phyloP scores from a whole-genome alignment of 2,888 invertebrate species.

The Eilema sororculum region DNA sequence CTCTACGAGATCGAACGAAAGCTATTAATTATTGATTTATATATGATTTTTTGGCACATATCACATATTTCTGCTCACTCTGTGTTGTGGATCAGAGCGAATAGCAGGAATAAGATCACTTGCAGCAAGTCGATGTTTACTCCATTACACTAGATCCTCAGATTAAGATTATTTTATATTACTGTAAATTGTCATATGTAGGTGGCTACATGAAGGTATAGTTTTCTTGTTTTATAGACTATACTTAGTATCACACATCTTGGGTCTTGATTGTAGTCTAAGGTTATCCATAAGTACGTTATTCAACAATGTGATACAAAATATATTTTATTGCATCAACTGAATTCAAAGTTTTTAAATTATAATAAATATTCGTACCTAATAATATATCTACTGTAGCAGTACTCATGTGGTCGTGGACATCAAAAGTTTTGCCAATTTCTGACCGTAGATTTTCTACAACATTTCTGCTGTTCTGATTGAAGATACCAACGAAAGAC shows the following conservation, averaged over 20 bases:
- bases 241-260: no score
- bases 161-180: no score
- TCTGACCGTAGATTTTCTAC: constrained; percentile 89
- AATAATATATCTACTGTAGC: constrained; percentile 92
- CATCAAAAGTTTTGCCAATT: constrained; percentile 90
- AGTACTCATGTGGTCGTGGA: constrained; percentile 93
- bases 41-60: not conserved
- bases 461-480: constrained; percentile 90
- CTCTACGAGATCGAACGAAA: no score
- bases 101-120: not conserved
- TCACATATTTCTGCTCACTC: not conserved
- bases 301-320: no score
- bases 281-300: no score
- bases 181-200: no score
- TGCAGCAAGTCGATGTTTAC: not conserved
- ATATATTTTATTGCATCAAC: not conserved
- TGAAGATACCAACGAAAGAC: constrained; percentile 92
- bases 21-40: no score
- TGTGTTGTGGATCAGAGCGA: not conserved
- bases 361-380: constrained; percentile 75
- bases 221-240: no score
- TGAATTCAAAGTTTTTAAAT: not conserved
- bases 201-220: no score
- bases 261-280: no score
- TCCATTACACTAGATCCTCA: no score